phyloP scores from a whole-genome alignment of 1,140 invertebrate genomes.

The Cyrtorhinus lividipennis region DNA sequence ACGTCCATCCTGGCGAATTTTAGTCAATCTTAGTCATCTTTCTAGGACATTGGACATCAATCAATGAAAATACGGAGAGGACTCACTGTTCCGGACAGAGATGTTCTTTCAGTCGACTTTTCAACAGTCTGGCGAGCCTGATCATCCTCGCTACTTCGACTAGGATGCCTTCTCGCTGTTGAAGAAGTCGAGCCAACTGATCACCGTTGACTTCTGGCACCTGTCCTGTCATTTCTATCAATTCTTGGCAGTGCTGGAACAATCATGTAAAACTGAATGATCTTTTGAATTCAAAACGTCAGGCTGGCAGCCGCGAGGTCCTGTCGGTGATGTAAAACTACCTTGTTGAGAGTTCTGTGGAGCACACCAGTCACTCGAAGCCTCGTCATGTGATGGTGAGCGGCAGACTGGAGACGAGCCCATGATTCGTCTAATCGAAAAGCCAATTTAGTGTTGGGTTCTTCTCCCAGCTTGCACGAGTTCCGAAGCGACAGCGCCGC shows the following conservation, averaged over 20 bases:
- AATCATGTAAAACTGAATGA: neutral
- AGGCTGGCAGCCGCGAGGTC: too few species aligned
- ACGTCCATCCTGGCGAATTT: neutral
- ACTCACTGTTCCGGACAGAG: slow-evolving; percentile 34
- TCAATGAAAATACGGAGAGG: neutral
- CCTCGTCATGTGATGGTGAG: slow-evolving; percentile 61
- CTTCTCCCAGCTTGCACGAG: slow-evolving; percentile 49
- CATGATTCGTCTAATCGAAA: slow-evolving; percentile 46
- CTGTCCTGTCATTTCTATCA: slow-evolving; percentile 37
- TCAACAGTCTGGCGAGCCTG: slow-evolving; percentile 48
- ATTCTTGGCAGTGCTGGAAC: slow-evolving; percentile 38
- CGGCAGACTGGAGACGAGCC: slow-evolving; percentile 50
- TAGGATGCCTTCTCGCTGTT: slow-evolving; percentile 48
- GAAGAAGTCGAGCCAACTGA: slow-evolving; percentile 33
- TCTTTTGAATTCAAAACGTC: too few species aligned
- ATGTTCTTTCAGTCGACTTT: slow-evolving; percentile 48
- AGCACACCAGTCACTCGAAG: slow-evolving; percentile 61
- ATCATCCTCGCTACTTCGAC: slow-evolving; percentile 59
- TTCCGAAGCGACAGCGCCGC: slow-evolving; percentile 56
- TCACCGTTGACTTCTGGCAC: slow-evolving; percentile 11
- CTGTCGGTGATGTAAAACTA: slow-evolving; percentile 37
- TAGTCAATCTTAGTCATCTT: too few species aligned
- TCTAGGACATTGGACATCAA: neutral
- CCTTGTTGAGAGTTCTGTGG: slow-evolving; percentile 55
- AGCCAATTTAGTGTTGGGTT: slow-evolving; percentile 38